phyloP scores from a whole-genome alignment of 2,113 vertebrate species.

The Orientallactaga bullata region DNA sequence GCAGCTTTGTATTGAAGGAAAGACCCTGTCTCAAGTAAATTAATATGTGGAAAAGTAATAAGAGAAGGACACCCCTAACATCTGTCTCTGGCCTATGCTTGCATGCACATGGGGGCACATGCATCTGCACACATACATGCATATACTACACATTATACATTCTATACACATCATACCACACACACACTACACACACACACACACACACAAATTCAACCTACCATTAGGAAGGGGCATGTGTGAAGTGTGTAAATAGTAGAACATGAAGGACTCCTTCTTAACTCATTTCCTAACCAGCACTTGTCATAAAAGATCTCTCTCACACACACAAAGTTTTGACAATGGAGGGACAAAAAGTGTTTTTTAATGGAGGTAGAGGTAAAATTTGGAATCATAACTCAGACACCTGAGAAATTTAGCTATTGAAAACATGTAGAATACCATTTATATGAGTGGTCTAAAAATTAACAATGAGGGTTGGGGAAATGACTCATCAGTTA shows the following conservation, averaged over 20 bases:
- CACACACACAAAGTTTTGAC: no score
- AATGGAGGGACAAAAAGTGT: neutral
- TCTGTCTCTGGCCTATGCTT: no score
- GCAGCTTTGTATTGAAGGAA: no score
- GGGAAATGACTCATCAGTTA: no score
- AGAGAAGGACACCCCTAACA: no score
- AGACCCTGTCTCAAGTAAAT: no score
- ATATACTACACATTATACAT: no score
- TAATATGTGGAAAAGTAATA: no score
- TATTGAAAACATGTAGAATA: neutral
- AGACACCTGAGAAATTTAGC: neutral
- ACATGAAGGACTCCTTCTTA: neutral
- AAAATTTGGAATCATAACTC: neutral
- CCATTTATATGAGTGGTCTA: neutral
- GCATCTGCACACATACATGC: no score
- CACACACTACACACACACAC: no score
- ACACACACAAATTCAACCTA: conserved; percentile 25
- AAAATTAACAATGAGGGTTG: neutral
- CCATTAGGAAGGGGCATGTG: neutral
- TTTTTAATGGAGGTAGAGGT: neutral
- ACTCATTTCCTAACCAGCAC: neutral
- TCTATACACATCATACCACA: no score
- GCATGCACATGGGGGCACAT: no score
- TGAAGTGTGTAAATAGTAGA: neutral
- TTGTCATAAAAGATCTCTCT: neutral